Percentiles rank a stretch among this genome's conserved stretches.
Conservation (phyloP, 2,888 invertebrate genomes). For the Lithophane socia region DNA sequence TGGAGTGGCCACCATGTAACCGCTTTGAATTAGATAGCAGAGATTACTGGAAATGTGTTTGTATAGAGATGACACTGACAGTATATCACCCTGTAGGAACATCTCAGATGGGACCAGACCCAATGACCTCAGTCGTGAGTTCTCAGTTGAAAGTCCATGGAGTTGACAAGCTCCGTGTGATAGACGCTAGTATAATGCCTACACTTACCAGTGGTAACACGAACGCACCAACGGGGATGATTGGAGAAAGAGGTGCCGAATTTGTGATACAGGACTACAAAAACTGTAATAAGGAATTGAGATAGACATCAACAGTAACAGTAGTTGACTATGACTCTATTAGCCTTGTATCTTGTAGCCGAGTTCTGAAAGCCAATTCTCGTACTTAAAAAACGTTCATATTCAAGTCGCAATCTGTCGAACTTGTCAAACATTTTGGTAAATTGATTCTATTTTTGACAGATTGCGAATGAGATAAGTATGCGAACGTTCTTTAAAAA, state of each 20-base stretch:
- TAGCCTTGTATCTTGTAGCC: no score
- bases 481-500: no score
- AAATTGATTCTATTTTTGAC: no score
- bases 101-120: constrained; percentile 89
- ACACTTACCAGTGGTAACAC: constrained; percentile 94
- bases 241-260: constrained; percentile 94
- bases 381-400: no score
- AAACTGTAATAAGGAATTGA: background rate
- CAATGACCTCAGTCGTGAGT: constrained; percentile 80
- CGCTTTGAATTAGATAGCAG: constrained; percentile 68
- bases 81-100: constrained; percentile 94
- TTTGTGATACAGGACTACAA: constrained; percentile 90
- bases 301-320: background rate
- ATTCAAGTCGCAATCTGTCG: no score
- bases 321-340: background rate
- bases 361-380: no score
- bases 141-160: constrained; percentile 92
- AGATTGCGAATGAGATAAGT: no score
- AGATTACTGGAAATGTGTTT: constrained; percentile 77
- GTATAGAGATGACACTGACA: constrained; percentile 83
- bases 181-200: constrained; percentile 95
- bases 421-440: no score
- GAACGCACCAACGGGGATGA: constrained; percentile 95
- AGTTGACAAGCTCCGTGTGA: constrained; percentile 91
- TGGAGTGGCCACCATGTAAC: constrained; percentile 73